phyloP scores from a whole-genome alignment of 2,797 vertebrate species.

The Typhlichthys subterraneus region DNA sequence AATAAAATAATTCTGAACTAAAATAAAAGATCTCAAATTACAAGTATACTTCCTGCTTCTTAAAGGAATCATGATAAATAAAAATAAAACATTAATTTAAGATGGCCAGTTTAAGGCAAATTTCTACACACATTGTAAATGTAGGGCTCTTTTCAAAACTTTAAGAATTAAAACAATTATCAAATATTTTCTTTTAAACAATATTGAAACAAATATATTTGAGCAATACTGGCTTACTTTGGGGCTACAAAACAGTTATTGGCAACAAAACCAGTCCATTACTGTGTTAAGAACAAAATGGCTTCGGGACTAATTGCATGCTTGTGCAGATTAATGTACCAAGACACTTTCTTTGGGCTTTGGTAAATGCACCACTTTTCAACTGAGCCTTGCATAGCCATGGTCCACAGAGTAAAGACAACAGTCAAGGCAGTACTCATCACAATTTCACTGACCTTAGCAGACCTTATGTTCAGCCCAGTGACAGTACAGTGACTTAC shows the following conservation, averaged over 20 bases:
- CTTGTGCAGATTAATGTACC: neutral
- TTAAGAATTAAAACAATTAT: conserved; percentile 34
- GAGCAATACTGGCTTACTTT: conserved; percentile 14
- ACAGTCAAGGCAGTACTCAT: conserved; percentile 20
- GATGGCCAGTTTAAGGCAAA: conserved; percentile 9
- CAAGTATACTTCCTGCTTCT: conserved; percentile 26
- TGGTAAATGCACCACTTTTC: conserved; percentile 18
- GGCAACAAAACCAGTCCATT: conserved; percentile 17
- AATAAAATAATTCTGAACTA: conserved; percentile 29
- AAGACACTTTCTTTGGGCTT: conserved; percentile 21
- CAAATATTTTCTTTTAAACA: conserved; percentile 30
- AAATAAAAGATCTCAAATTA: conserved; percentile 30
- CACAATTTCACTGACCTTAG: conserved; percentile 14
- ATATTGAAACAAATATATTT: conserved; percentile 32
- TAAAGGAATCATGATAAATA: conserved; percentile 33
- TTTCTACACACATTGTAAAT: conserved; percentile 27
- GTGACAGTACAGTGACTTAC: conserved; percentile 6
- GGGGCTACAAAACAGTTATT: conserved; percentile 12
- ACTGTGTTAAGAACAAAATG: conserved; percentile 14
- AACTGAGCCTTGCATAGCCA: conserved; percentile 26
- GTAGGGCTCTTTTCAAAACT: conserved; percentile 27
- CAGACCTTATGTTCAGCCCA: conserved; percentile 23
- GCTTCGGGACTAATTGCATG: neutral
- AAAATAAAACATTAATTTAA: neutral
- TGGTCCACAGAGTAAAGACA: conserved; percentile 37